Percentiles rank a stretch among this genome's conserved stretches.
phyloP scores from a whole-genome alignment of 2,888 invertebrate species.

The Eupithecia exiguata region DNA sequence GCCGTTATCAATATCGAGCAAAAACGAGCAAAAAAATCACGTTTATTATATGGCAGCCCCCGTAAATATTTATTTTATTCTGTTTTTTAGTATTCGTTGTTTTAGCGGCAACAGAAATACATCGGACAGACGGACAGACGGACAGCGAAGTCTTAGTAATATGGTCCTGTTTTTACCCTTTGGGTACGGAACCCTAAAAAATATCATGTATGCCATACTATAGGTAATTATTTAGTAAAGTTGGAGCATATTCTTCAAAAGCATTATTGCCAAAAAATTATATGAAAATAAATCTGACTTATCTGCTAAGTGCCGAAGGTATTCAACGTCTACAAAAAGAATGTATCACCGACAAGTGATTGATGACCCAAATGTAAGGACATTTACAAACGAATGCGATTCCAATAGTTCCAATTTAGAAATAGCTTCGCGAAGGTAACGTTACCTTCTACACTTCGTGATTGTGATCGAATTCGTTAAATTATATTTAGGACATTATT shows the following conservation, averaged over 20 bases:
- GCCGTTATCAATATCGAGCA: too few species aligned
- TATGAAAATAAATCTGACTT: background rate
- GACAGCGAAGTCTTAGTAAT: too few species aligned
- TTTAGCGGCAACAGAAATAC: too few species aligned
- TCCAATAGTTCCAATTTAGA: slow-evolving; percentile 56
- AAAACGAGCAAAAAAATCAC: too few species aligned
- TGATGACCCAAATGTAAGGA: slow-evolving; percentile 51
- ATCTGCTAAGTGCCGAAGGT: slow-evolving; percentile 1
- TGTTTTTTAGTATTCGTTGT: too few species aligned
- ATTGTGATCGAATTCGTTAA: background rate
- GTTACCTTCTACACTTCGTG: background rate
- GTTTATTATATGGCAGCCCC: too few species aligned
- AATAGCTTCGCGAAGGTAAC: slow-evolving; percentile 50
- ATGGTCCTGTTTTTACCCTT: too few species aligned
- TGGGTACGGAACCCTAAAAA: too few species aligned
- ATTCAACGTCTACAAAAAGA: slow-evolving; percentile 15
- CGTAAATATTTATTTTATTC: too few species aligned
- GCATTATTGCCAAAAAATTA: background rate
- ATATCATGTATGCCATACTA: background rate
- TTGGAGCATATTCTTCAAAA: background rate
- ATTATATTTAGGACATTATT: background rate
- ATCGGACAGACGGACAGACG: too few species aligned
- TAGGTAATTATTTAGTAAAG: background rate
- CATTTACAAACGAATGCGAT: slow-evolving; percentile 42
- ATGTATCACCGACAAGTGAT: slow-evolving; percentile 47